phyloP scores from a whole-genome alignment of 2,113 vertebrate species.

The Aspidoscelis tigris region DNA sequence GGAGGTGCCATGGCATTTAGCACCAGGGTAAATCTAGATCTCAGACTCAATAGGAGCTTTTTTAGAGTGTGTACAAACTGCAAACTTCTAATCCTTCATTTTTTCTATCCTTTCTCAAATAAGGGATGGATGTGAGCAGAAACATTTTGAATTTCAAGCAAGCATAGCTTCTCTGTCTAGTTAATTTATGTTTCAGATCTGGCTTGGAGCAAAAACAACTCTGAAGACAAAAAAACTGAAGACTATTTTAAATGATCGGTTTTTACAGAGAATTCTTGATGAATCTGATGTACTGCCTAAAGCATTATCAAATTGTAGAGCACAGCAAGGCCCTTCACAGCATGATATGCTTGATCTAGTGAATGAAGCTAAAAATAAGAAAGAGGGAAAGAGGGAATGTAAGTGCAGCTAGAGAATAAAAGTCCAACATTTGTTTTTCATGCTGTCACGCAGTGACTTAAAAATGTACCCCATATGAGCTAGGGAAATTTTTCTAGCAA shows the following conservation, averaged over 20 bases:
- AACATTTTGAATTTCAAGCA: background rate
- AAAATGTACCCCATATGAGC: background rate
- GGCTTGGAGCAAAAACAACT: background rate
- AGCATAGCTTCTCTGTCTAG: accelerated
- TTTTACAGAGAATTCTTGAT: background rate
- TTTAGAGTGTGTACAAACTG: background rate
- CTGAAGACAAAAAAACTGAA: background rate
- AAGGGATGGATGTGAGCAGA: background rate
- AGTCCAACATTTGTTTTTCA: background rate
- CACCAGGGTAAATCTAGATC: no score
- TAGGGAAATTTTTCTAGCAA: no score
- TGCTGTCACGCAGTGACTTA: background rate
- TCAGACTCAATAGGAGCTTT: background rate
- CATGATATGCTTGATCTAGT: background rate
- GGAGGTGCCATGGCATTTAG: no score
- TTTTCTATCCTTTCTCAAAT: background rate
- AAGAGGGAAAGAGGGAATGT: background rate
- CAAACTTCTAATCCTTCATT: background rate
- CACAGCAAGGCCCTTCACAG: background rate
- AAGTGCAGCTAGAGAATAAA: background rate
- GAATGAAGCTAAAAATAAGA: background rate
- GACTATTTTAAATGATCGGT: background rate
- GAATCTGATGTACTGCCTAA: background rate
- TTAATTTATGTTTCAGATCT: conserved; percentile 3
- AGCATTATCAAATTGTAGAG: background rate